phyloP scores from a whole-genome alignment of 2,888 invertebrate species.

The Rhaphigaster nebulosa region DNA sequence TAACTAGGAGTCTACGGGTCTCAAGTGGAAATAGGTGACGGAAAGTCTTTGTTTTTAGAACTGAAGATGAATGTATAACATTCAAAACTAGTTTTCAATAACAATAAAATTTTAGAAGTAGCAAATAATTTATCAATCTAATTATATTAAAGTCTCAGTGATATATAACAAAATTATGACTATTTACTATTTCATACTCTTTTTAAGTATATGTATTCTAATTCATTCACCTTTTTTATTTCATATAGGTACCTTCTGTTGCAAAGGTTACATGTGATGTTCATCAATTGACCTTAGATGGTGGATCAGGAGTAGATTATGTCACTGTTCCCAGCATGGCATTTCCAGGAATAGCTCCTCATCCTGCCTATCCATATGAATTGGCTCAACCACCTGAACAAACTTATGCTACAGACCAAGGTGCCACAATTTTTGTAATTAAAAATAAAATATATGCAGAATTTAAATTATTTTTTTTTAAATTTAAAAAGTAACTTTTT shows the following conservation, averaged over 20 bases:
- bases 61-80: too few species aligned
- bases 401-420: constrained; percentile 62
- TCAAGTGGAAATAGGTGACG: too few species aligned
- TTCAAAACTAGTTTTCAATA: too few species aligned
- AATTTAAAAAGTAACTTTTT: not conserved
- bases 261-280: constrained; percentile 63
- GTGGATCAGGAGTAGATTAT: constrained; percentile 72
- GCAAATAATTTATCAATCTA: too few species aligned
- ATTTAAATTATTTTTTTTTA: not conserved
- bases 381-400: constrained; percentile 62
- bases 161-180: too few species aligned
- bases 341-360: constrained; percentile 63
- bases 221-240: not conserved
- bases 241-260: constrained; percentile 61
- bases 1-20: too few species aligned
- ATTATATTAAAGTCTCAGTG: too few species aligned
- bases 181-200: too few species aligned
- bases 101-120: too few species aligned
- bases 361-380: constrained; percentile 64
- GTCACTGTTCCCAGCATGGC: constrained; percentile 67
- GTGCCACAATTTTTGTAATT: constrained; percentile 39
- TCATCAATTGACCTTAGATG: constrained; percentile 65
- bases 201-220: not conserved
- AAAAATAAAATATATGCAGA: not conserved
- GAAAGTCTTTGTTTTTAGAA: too few species aligned